Base-by-base conservation (phyloP, 2,113 vertebrate genomes). In the Aegotheles bennettii region DNA sequence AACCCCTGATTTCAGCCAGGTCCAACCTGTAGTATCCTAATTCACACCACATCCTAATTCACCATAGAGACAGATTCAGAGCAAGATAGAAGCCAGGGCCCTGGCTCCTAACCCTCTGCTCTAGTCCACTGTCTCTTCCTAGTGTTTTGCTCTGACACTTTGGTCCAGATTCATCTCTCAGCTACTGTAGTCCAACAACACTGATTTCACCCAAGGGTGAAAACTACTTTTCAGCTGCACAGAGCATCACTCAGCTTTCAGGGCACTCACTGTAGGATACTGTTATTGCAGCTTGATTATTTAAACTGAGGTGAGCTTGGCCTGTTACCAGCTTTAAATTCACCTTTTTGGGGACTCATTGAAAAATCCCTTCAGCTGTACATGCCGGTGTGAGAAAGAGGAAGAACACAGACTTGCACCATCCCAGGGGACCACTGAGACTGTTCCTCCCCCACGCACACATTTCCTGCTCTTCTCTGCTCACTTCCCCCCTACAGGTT, bases 401-500 rank as follows among this genome's bases (percentile, higher is more conserved):
- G 94, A 95, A 96, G 74, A 77, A 91, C 69, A 82, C 42, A 86
- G 94, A 71, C 79, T 76, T 80, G 67, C 42, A 78, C 51, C 26
- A 76, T 92, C 97, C 86, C 92, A 75, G 68, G 91, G 91, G 93
- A 96, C 29, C 2, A 0, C 59, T 60, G 91, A 89, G 56, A 35
- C 92, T 89, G 65, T 85, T 96, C 89, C 90, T 96, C 73, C 93
- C 95, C 81, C 94, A 77, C 3, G 3, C 87, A 85, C 79, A 94
- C 0, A 0, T 74, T 96, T 94, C 89, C 94, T 89, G 79, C 70
- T 84, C 93, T 80, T 90, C 94, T 86, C 95, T 90, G 92, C 93
- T 92, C 80, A 84, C 95, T 92, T 93, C 89, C 93, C 95, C 95
- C 94, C 93, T 79, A 73, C 29, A 4, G 93, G 56, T 95, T 96